phyloP scores from a whole-genome alignment of 2,113 vertebrate genomes.

The Peromyscus leucopus region DNA sequence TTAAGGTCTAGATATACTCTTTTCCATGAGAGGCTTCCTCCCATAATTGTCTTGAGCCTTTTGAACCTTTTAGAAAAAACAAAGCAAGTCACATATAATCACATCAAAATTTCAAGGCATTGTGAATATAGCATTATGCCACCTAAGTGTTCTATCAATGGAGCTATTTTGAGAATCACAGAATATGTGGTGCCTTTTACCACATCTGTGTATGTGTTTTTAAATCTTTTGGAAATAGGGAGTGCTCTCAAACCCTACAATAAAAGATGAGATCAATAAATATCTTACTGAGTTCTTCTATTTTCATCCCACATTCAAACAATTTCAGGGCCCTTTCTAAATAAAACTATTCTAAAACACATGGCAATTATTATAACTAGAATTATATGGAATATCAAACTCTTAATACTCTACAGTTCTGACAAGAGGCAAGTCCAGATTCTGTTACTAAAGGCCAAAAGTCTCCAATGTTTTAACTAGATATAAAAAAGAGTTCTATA shows the following conservation, averaged over 20 bases:
- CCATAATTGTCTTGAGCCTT: conserved; percentile 51
- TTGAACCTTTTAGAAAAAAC: neutral
- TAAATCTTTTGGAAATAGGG: neutral
- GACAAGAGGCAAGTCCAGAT: conserved; percentile 38
- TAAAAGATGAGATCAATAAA: conserved; percentile 46
- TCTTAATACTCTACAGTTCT: conserved; percentile 37
- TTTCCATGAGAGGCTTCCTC: conserved; percentile 6
- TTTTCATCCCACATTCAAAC: conserved; percentile 20
- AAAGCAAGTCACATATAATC: neutral
- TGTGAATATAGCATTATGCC: conserved; percentile 29
- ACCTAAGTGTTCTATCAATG: conserved; percentile 25
- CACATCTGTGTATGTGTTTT: neutral
- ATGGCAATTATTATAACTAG: conserved; percentile 10
- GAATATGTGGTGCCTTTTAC: neutral
- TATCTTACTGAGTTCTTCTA: neutral
- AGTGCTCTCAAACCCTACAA: neutral
- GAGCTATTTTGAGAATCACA: conserved; percentile 31
- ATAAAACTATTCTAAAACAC: neutral
- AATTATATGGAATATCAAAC: conserved; percentile 7
- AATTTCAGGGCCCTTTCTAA: conserved; percentile 18
- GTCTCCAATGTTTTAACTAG: conserved; percentile 29
- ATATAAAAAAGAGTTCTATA: conserved; percentile 39
- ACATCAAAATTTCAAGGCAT: neutral
- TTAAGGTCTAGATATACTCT: neutral
- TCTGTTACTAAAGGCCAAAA: neutral